phyloP scores from a whole-genome alignment of 1,140 invertebrate species.

The Pachypeltis micranthus region DNA sequence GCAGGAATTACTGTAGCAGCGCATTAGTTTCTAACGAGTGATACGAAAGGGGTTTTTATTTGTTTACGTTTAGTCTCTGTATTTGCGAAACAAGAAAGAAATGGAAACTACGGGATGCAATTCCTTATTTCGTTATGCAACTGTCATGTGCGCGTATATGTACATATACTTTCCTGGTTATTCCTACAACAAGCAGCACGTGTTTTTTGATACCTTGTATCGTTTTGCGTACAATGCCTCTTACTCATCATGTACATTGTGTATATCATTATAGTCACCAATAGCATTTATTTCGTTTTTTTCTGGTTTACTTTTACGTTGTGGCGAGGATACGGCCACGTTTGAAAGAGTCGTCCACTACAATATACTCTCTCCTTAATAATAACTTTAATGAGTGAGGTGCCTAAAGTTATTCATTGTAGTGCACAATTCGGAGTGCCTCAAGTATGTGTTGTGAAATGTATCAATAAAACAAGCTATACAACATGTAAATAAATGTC shows the following conservation, averaged over 20 bases:
- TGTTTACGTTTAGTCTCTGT: too few relatives aligned
- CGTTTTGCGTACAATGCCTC: slow-evolving; percentile 1
- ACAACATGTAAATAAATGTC: background rate
- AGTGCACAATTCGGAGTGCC: slow-evolving; percentile 20
- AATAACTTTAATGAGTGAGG: background rate
- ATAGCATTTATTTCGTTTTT: slow-evolving; percentile 4
- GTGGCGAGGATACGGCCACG: too few relatives aligned
- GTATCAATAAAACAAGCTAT: slow-evolving; percentile 16
- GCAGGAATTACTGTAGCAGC: too few relatives aligned
- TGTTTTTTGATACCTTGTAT: slow-evolving; percentile 14
- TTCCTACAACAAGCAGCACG: slow-evolving; percentile 2
- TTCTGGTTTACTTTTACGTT: slow-evolving; percentile 13
- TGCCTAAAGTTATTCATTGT: slow-evolving; percentile 1
- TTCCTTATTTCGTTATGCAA: slow-evolving; percentile 5
- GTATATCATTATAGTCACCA: background rate
- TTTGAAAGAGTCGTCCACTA: too few relatives aligned
- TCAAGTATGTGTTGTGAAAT: slow-evolving; percentile 19
- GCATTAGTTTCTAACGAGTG: background rate
- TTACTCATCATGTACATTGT: background rate
- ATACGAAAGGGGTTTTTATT: too few relatives aligned
- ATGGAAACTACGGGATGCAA: background rate
- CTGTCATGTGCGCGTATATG: background rate
- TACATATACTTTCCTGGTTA: background rate
- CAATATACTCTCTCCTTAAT: background rate
- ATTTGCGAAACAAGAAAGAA: background rate